Evolutionary conservation across 2,797 vertebrate species (phyloP), one percentile per base, ranked within the genome.

Genomic region (Diglossa cyanea): DNA sequence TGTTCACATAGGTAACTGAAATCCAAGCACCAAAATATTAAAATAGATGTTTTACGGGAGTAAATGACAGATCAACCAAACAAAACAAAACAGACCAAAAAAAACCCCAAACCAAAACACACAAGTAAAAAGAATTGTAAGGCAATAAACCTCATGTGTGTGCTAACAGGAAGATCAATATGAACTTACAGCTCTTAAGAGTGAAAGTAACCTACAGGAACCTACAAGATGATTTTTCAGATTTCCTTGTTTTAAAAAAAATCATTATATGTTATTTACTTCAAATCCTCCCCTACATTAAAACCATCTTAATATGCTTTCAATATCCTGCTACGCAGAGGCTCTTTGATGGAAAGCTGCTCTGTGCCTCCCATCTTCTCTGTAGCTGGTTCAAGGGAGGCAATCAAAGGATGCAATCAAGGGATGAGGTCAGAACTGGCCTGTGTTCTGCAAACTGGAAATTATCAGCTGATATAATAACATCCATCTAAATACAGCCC

Each of bases 341-440:
- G 25, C 65, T 51, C 81, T 93, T 86, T 92, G 91, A 92, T 62
- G 72, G 92, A 74, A 86, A 85, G 77, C n/a, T 92, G 70, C 55
- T 79, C 6, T 39, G 68, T 57, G 71, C 55, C 78, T 91, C 85
- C 91, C 76, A 68, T 88, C 86, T 74, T 82, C 93, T 93, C 94
- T 80, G 50, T 80, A 89, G 72, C 78, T 83, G 61, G 78, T 93
- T 95, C 84, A 94, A 87, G 95, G 82, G 78, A 90, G 55, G 75
- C 66, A 91, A 91, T 80, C 96, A 96, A 95, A 92, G 75, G 61
- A 86, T n/a, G 44, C 75, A 95, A 85, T 88, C 91, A 94, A 88
- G 81, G 65, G 68, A 86, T 86, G 87, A 88, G 89, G 89, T 94
- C 94, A 95, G 62, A 91, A 68, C 78, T 17, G 87, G 42, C 39